A percentile compares a stretch with the other conserved stretches of the same genome.
Evolutionary conservation across 2,797 vertebrate genomes (phyloP).

Genomic region (Labeo calbasu): DNA sequence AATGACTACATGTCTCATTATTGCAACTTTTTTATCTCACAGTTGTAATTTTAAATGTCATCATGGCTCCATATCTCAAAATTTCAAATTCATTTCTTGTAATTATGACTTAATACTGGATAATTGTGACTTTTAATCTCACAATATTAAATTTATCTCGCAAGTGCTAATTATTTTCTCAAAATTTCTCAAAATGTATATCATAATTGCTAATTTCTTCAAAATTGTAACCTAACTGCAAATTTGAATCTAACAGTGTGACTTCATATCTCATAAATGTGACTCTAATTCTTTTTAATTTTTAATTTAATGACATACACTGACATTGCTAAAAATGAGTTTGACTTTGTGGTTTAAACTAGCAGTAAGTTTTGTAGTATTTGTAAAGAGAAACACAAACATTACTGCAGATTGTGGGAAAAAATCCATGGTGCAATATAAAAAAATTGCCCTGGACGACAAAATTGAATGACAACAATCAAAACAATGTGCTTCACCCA

Average conservation of each 20-base stretch:
- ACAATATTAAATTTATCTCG: not conserved
- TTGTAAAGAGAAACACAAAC: constrained; percentile 8
- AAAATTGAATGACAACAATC: not conserved
- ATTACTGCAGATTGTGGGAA: not conserved
- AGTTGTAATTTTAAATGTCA: not conserved
- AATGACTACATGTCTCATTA: not conserved
- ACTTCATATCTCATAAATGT: not conserved
- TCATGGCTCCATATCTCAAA: too few species aligned
- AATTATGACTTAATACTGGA: not conserved
- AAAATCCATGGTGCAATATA: not conserved
- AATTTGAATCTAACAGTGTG: not conserved
- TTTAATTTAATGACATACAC: not conserved
- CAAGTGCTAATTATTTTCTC: not conserved
- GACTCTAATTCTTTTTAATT: not conserved
- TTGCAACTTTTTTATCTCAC: not conserved
- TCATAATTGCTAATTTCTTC: not conserved
- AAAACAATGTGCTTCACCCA: constrained; percentile 3
- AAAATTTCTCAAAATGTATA: not conserved
- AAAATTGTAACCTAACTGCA: not conserved
- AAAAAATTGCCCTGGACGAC: constrained; percentile 1
- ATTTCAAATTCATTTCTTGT: not conserved
- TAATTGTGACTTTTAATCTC: not conserved
- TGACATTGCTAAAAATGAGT: not conserved
- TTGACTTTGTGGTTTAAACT: constrained; percentile 15
- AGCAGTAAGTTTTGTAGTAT: not conserved